A percentile compares a stretch with the other conserved stretches of the same genome.
Evolutionary conservation across 53 echinoderm and acorn worm genomes (phyloP).

Genomic region (Stichopus horrens): DNA sequence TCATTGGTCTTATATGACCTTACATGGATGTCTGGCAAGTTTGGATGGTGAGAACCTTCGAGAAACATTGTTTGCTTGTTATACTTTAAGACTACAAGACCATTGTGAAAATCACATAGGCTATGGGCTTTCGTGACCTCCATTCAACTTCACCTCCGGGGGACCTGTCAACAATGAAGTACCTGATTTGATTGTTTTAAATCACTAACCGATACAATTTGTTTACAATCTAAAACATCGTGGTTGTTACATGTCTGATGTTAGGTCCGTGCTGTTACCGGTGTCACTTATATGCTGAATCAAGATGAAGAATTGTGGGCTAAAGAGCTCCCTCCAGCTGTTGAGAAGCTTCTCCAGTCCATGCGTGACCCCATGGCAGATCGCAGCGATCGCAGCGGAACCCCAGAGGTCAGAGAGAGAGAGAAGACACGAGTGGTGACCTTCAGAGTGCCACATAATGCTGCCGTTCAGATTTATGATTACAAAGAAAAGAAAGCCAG

Average conservation of each 20-base stretch:
- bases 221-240: neutral
- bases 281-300: constrained; percentile 92
- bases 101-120: too few species aligned
- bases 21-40: too few species aligned
- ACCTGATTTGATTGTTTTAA: too few species aligned
- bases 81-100: too few species aligned
- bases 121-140: too few species aligned
- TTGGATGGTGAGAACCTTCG: too few species aligned
- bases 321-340: constrained; percentile 96
- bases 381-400: constrained; percentile 70
- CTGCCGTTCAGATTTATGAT: constrained; percentile 96
- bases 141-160: too few species aligned
- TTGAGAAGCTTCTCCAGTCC: constrained; percentile 81
- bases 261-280: constrained; percentile 89
- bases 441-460: constrained; percentile 93
- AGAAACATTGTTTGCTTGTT: too few species aligned
- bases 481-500: constrained; percentile 99
- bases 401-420: constrained; percentile 48
- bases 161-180: too few species aligned
- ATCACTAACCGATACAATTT: too few species aligned
- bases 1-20: too few species aligned
- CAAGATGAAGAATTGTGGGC: constrained; percentile 99
- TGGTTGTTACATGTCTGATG: neutral
- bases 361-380: constrained; percentile 90
- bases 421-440: constrained; percentile 80